Conservation (phyloP, 2,888 invertebrate species). For the Sarcophaga rosellei region DNA sequence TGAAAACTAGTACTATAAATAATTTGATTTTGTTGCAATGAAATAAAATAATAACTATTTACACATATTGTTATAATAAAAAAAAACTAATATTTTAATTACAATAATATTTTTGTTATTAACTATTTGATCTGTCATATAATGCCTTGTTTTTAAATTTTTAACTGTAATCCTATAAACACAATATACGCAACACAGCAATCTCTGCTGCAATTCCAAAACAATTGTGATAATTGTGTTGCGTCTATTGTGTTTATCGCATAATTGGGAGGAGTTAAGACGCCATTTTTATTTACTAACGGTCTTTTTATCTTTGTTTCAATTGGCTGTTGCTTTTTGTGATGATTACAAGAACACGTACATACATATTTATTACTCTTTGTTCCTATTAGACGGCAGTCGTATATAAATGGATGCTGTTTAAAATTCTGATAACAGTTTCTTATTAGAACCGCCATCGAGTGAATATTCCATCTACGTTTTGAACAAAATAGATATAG, state of each 20-base stretch:
- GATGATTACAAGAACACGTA: slow-evolving; percentile 25
- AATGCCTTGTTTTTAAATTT: too few relatives aligned
- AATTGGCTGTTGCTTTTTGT: slow-evolving; percentile 43
- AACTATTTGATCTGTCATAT: too few relatives aligned
- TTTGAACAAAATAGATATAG: slow-evolving; percentile 66
- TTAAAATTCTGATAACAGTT: slow-evolving; percentile 71
- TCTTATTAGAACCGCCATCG: slow-evolving; percentile 60
- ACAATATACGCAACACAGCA: too few relatives aligned
- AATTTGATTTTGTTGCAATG: too few relatives aligned
- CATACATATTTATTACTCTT: background rate
- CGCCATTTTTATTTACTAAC: slow-evolving; percentile 51
- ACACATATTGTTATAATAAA: background rate
- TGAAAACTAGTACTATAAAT: background rate
- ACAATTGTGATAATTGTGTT: too few relatives aligned
- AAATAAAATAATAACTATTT: background rate
- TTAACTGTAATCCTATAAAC: too few relatives aligned
- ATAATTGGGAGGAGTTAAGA: slow-evolving; percentile 44
- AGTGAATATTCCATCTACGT: slow-evolving; percentile 38
- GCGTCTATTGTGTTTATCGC: too few relatives aligned
- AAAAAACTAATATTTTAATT: too few relatives aligned
- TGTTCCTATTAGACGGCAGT: background rate
- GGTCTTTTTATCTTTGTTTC: background rate
- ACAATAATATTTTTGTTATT: too few relatives aligned
- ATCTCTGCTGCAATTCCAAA: too few relatives aligned
- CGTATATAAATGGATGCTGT: slow-evolving; percentile 77